Conservation (phyloP, 2,888 invertebrate species). For the Agriopis marginaria region DNA sequence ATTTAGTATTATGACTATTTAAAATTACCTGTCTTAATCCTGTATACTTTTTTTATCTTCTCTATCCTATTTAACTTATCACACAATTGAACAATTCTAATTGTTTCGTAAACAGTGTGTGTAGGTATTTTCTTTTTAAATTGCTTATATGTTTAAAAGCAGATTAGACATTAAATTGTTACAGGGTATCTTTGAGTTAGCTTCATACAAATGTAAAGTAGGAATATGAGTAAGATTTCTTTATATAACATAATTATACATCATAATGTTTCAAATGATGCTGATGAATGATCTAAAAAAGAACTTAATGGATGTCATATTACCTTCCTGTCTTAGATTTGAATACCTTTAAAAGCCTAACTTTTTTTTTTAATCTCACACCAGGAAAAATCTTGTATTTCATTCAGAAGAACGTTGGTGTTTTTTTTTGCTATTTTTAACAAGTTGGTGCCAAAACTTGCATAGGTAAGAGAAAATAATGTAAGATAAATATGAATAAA, state of each 20-base stretch:
- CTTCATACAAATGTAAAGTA: conserved; percentile 7
- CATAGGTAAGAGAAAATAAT: conserved; percentile 8
- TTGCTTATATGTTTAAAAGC: neutral
- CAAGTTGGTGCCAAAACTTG: conserved; percentile 28
- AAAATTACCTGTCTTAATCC: neutral
- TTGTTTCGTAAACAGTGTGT: neutral
- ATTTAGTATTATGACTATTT: neutral
- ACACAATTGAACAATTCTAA: neutral
- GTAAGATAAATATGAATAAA: neutral
- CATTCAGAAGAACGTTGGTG: neutral
- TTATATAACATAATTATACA: too few relatives aligned
- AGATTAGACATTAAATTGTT: conserved; percentile 11
- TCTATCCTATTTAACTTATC: neutral
- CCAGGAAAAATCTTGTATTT: neutral
- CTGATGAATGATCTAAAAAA: too few relatives aligned
- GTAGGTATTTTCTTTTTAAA: neutral
- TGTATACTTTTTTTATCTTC: neutral
- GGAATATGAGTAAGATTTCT: neutral
- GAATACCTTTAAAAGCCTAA: too few relatives aligned
- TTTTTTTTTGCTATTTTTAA: conserved; percentile 3
- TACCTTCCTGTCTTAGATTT: too few relatives aligned
- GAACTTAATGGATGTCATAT: too few relatives aligned
- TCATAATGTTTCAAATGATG: too few relatives aligned
- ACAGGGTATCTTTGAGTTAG: conserved; percentile 24
- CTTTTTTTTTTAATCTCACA: too few relatives aligned